phyloP scores from a whole-genome alignment of 2,888 invertebrate genomes.

The Poecilus cupreus region DNA sequence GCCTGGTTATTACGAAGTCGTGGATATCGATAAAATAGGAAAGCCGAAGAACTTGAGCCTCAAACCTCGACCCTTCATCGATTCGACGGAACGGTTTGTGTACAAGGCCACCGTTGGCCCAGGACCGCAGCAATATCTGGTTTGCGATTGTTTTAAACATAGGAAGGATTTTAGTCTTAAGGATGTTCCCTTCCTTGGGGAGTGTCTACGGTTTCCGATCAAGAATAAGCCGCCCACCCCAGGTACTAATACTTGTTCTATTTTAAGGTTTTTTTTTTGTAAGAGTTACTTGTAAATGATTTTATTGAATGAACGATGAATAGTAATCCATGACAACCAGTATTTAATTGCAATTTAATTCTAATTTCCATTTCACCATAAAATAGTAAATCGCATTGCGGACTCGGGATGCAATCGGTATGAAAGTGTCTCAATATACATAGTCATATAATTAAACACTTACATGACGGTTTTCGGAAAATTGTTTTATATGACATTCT shows the following conservation, averaged over 20 bases:
- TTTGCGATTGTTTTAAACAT: slow-evolving; percentile 59
- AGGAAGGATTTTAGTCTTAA: slow-evolving; percentile 62
- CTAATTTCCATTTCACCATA: too few relatives aligned
- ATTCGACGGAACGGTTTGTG: slow-evolving; percentile 63
- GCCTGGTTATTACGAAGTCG: slow-evolving; percentile 66
- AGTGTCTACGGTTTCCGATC: not conserved
- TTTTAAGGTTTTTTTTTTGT: too few relatives aligned
- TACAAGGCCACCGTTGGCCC: slow-evolving; percentile 61
- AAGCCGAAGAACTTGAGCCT: slow-evolving; percentile 63
- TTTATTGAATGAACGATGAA: too few relatives aligned
- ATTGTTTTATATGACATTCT: too few relatives aligned
- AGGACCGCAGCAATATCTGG: slow-evolving; percentile 64
- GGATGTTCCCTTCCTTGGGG: not conserved
- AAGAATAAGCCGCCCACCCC: not conserved
- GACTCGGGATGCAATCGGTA: too few relatives aligned
- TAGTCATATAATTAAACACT: too few relatives aligned
- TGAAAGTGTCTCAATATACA: too few relatives aligned
- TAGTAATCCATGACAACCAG: too few relatives aligned
- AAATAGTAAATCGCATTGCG: too few relatives aligned
- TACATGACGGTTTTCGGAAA: too few relatives aligned
- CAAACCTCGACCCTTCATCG: slow-evolving; percentile 64
- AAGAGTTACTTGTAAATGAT: too few relatives aligned
- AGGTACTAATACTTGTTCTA: not conserved
- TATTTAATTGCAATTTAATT: too few relatives aligned
- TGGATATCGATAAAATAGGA: slow-evolving; percentile 46